A percentile compares a stretch with the other conserved stretches of the same genome.
Evolutionary conservation across 2,888 invertebrate species (phyloP).

Genomic region (Oxystoma pomonae): DNA sequence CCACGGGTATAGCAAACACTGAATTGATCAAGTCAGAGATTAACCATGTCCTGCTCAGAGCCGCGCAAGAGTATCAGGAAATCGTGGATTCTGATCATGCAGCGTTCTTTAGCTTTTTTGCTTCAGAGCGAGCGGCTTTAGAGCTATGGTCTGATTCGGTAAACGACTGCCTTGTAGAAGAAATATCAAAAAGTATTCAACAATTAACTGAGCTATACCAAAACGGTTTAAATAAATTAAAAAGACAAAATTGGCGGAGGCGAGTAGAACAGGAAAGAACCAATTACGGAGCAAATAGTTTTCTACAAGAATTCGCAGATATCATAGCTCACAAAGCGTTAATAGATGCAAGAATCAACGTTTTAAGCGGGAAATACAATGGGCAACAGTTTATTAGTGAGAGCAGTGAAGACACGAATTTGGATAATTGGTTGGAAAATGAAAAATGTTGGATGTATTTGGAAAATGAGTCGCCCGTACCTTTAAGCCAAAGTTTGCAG

Average conservation of each 20-base stretch:
- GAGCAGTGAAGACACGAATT: conserved; percentile 18
- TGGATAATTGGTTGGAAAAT: conserved; percentile 38
- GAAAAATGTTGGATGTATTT: conserved; percentile 46
- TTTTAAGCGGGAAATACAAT: conserved; percentile 53
- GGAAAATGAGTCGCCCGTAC: conserved; percentile 47
- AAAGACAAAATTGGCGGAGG: conserved; percentile 49
- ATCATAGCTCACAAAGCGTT: conserved; percentile 70
- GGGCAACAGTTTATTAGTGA: conserved; percentile 23
- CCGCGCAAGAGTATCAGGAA: conserved; percentile 64
- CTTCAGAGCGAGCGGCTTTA: conserved; percentile 63
- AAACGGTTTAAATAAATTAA: conserved; percentile 57
- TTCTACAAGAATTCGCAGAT: conserved; percentile 65
- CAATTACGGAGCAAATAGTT: conserved; percentile 46
- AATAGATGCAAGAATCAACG: conserved; percentile 70
- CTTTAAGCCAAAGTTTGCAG: conserved; percentile 54
- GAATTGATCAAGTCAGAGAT: conserved; percentile 76
- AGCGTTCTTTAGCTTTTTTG: conserved; percentile 60
- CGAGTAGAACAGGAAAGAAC: conserved; percentile 50
- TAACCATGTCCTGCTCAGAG: conserved; percentile 66
- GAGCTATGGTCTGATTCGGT: conserved; percentile 75
- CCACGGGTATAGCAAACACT: conserved; percentile 69
- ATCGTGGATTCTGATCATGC: conserved; percentile 50
- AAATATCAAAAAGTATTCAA: conserved; percentile 67
- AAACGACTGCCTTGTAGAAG: conserved; percentile 64
- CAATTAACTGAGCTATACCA: conserved; percentile 66